A percentile compares a stretch with the other conserved stretches of the same genome.
Evolutionary conservation across 64 coral and sea anemone species (phyloP).

Genomic region (Orbicella faveolata): DNA sequence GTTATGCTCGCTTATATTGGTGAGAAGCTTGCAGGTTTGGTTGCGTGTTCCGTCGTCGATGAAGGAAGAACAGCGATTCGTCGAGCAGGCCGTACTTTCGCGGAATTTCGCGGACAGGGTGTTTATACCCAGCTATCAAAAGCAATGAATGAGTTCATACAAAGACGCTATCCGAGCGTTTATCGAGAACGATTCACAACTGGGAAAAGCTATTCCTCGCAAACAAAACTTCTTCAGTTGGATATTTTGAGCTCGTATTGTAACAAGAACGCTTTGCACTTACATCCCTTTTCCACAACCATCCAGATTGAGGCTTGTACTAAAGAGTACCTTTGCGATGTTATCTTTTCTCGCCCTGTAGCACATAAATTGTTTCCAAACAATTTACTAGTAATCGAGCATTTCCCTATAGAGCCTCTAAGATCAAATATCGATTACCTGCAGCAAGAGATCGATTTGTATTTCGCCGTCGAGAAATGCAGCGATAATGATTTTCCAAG

Average conservation of each 20-base stretch:
- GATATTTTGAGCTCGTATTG: neutral
- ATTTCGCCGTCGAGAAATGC: constrained; percentile 18
- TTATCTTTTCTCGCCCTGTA: neutral
- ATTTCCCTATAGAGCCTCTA: neutral
- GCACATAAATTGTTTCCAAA: neutral
- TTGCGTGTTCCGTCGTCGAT: constrained; percentile 1
- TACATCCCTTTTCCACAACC: neutral
- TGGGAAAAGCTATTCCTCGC: no score
- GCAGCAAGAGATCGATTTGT: neutral
- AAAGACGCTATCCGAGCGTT: constrained; percentile 3
- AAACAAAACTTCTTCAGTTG: neutral
- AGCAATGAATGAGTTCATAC: neutral
- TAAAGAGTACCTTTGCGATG: neutral
- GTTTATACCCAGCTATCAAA: neutral
- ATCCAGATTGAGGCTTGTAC: neutral
- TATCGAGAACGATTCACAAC: neutral
- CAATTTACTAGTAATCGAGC: neutral
- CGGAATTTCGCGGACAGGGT: constrained; percentile 28
- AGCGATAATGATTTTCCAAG: neutral
- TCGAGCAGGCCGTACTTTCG: neutral
- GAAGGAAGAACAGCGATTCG: constrained; percentile 3
- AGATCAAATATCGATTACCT: constrained; percentile 35
- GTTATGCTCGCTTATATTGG: constrained; percentile 26
- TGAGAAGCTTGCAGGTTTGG: constrained; percentile 14
- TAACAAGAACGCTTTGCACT: neutral